Evolutionary conservation across 2,888 invertebrate species (phyloP).

Genomic region (Cosmopolites sordidus): DNA sequence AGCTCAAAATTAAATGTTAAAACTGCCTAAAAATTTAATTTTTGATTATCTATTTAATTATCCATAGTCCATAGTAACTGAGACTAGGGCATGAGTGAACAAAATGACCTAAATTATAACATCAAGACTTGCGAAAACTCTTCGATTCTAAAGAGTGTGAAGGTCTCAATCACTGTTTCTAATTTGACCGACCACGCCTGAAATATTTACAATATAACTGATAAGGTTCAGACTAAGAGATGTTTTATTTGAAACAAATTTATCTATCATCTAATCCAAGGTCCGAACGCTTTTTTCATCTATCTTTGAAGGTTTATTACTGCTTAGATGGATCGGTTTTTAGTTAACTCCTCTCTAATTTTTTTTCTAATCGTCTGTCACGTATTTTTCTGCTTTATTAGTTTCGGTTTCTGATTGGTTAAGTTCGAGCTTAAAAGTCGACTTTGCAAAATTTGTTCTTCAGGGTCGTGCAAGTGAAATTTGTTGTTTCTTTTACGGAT

Average conservation of each 20-base stretch:
- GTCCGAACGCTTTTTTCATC: constrained; percentile 9
- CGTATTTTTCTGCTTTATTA: constrained; percentile 18
- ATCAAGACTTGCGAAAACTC: constrained; percentile 23
- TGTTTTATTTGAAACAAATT: constrained; percentile 22
- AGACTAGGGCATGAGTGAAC: too few relatives aligned
- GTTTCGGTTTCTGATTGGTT: constrained; percentile 1
- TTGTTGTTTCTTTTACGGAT: too few relatives aligned
- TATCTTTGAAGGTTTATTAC: constrained; percentile 17
- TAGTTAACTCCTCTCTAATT: constrained; percentile 12
- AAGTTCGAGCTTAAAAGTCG: too few relatives aligned
- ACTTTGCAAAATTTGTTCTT: too few relatives aligned
- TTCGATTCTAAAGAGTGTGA: constrained; percentile 22
- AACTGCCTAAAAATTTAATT: too few relatives aligned
- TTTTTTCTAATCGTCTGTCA: constrained; percentile 16
- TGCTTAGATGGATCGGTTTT: constrained; percentile 15
- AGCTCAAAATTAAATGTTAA: too few relatives aligned
- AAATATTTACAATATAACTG: constrained; percentile 17
- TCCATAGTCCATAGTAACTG: too few relatives aligned
- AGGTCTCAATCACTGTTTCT: constrained; percentile 26
- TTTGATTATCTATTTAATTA: too few relatives aligned
- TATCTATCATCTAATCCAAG: constrained; percentile 19
- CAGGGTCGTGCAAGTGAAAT: too few relatives aligned
- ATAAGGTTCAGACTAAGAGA: constrained; percentile 10
- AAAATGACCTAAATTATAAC: constrained; percentile 13
- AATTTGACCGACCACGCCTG: constrained; percentile 24